Evolutionary conservation across 2,113 vertebrate genomes (phyloP), one percentile per base, ranked within the genome.

Genomic region (Nycticebus coucang): DNA sequence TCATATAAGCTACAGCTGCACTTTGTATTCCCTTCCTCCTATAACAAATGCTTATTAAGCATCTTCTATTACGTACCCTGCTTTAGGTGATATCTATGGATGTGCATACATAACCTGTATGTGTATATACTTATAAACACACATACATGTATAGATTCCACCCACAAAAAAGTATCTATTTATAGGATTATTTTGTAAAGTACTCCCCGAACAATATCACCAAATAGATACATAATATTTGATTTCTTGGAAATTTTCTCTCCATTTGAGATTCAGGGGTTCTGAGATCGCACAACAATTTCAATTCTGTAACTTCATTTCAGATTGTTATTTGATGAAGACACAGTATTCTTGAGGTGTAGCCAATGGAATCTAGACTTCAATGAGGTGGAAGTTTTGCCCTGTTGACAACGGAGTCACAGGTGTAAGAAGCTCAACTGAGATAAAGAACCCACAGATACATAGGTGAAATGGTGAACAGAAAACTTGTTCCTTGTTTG

Each of bases 261-360:
- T 85, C 5, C 37, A 72, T 33, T 79, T 86, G 14, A 33, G 37
- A 79, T 89, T 74, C 30, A 41, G 78, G 13, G 66, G 37, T 60
- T 45, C 53, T 59, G 9, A 68, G 3, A 45, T 62, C 33, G 45
- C n/a, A 11, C 30, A 59, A 69, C 35, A 57, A 77, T 53, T 62
- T 85, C 72, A 66, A 41, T 60, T 55, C 68, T 21, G 64, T 3
- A 74, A 87, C 12, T 74, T 60, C 12, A 74, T 86, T 79, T 91
- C 41, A 60, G 59, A 86, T 69, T 55, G 13, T 64, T 60, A 75
- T 57, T 75, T 94, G 59, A 82, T 89, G 66, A 94, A 90, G 64
- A 87, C 19, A 66, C 1, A 6, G 6, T 30, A 10, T 53, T 95
- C 87, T 59, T 50, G 17, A 71, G 28, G 64, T 45, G 3, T 30